phyloP scores from a whole-genome alignment of 2,797 vertebrate species.

The Paedocypris micromegethes region DNA sequence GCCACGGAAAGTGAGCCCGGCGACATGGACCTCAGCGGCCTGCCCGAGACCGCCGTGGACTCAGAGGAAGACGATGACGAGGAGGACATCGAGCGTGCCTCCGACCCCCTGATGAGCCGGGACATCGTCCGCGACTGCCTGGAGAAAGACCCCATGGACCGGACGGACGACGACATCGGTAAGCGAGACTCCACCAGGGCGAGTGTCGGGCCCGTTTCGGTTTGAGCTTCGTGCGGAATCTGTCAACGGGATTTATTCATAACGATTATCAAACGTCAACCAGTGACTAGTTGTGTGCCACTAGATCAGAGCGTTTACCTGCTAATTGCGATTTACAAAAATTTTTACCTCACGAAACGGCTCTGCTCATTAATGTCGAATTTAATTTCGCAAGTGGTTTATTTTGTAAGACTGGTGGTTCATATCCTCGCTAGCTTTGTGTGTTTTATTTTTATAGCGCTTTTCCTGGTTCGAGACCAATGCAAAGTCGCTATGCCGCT shows the following conservation, averaged over 20 bases:
- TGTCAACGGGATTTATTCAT: background rate
- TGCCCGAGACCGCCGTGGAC: conserved; percentile 96
- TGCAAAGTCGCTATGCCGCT: too few species aligned
- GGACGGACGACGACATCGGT: conserved; percentile 98
- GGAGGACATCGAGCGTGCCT: conserved; percentile 95
- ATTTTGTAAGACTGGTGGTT: too few species aligned
- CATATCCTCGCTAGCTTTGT: too few species aligned
- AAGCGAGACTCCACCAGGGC: conserved; percentile 49
- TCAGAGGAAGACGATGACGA: conserved; percentile 98
- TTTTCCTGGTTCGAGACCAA: too few species aligned
- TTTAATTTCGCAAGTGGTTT: too few species aligned
- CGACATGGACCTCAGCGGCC: conserved; percentile 98
- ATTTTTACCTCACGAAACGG: too few species aligned
- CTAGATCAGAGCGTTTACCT: too few species aligned
- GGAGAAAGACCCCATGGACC: conserved; percentile 97
- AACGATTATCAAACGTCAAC: too few species aligned
- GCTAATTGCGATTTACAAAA: too few species aligned
- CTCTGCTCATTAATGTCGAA: too few species aligned
- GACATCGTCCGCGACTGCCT: conserved; percentile 97
- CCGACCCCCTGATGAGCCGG: conserved; percentile 94
- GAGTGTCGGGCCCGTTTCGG: background rate
- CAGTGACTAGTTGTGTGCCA: too few species aligned
- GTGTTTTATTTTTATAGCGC: too few species aligned
- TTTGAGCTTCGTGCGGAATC: background rate
- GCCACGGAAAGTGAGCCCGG: conserved; percentile 96